A percentile compares a stretch with the other conserved stretches of the same genome.
phyloP scores from a whole-genome alignment of 2,113 vertebrate species.

The Amphiprion percula region DNA sequence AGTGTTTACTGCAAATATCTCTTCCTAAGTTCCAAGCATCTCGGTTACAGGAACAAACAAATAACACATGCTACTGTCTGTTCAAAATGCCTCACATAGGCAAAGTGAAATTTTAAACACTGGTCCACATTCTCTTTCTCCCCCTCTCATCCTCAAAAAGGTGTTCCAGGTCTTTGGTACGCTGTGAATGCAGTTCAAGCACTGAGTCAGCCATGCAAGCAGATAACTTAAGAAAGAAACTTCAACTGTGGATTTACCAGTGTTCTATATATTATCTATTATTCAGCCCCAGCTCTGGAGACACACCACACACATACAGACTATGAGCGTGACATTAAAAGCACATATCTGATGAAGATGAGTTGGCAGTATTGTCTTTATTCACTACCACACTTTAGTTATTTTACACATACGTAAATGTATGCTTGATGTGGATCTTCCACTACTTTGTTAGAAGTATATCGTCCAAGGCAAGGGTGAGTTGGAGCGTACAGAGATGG shows the following conservation, averaged over 20 bases:
- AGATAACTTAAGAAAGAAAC: conserved; percentile 44
- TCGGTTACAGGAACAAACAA: conserved; percentile 21
- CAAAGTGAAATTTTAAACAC: conserved; percentile 42
- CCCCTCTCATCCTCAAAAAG: conserved; percentile 10
- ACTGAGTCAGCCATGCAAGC: conserved; percentile 40
- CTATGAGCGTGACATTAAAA: conserved; percentile 34
- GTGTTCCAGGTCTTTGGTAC: conserved; percentile 44
- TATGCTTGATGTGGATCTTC: background rate
- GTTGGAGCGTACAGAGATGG: background rate
- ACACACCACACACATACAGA: conserved; percentile 19
- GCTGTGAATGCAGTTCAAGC: conserved; percentile 28
- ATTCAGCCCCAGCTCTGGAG: conserved; percentile 42
- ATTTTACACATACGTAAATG: background rate
- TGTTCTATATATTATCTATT: conserved; percentile 47
- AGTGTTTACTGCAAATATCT: conserved; percentile 14
- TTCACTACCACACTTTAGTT: background rate
- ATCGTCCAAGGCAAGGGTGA: conserved; percentile 1
- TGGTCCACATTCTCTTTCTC: conserved; percentile 13
- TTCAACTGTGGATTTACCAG: conserved; percentile 46
- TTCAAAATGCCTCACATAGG: conserved; percentile 40
- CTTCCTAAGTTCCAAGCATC: conserved; percentile 16
- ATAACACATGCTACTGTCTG: background rate
- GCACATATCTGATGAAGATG: conserved; percentile 1
- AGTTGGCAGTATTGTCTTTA: conserved; percentile 3
- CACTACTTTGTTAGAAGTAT: conserved; percentile 6